phyloP scores from a whole-genome alignment of 2,888 invertebrate species.

The Liodrosophila aerea region DNA sequence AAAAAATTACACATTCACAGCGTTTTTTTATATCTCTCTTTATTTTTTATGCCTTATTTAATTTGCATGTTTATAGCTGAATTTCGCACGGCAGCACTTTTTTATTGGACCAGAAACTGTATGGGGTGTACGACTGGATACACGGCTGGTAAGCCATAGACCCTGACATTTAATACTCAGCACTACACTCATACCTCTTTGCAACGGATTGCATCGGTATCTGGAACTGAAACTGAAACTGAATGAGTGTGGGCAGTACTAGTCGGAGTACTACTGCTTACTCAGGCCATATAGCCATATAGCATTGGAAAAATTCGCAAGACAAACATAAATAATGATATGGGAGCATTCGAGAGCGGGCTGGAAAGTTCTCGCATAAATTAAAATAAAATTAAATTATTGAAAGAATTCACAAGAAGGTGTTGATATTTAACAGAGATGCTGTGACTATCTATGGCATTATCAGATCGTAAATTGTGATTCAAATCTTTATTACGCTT shows the following conservation, averaged over 20 bases:
- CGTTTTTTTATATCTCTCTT: slow-evolving; percentile 7
- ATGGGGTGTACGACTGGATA: slow-evolving; percentile 8
- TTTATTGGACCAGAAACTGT: slow-evolving; percentile 2
- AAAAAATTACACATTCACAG: slow-evolving; percentile 31
- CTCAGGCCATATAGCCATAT: slow-evolving; percentile 29
- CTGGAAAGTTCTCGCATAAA: slow-evolving; percentile 21
- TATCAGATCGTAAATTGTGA: slow-evolving; percentile 6
- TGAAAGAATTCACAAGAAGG: slow-evolving; percentile 17
- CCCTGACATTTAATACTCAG: slow-evolving; percentile 61
- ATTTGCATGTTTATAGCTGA: slow-evolving; percentile 54
- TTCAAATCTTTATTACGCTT: slow-evolving; percentile 5
- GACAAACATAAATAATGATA: slow-evolving; percentile 43
- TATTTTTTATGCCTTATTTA: slow-evolving; percentile 35
- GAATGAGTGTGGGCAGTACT: slow-evolving; percentile 32
- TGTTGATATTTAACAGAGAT: slow-evolving; percentile 15
- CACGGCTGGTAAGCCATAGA: slow-evolving; percentile 61
- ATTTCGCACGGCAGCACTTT: slow-evolving; percentile 56
- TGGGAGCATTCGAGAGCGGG: slow-evolving; percentile 20
- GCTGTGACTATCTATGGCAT: slow-evolving; percentile 15
- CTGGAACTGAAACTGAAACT: slow-evolving; percentile 41
- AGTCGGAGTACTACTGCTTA: slow-evolving; percentile 36
- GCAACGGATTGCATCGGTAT: slow-evolving; percentile 27
- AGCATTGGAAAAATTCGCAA: slow-evolving; percentile 51
- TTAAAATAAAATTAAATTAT: slow-evolving; percentile 21
- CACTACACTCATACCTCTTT: slow-evolving; percentile 13